Conservation (phyloP, 2,113 vertebrate genomes). For the Brachyhypopomus occidentalis region DNA sequence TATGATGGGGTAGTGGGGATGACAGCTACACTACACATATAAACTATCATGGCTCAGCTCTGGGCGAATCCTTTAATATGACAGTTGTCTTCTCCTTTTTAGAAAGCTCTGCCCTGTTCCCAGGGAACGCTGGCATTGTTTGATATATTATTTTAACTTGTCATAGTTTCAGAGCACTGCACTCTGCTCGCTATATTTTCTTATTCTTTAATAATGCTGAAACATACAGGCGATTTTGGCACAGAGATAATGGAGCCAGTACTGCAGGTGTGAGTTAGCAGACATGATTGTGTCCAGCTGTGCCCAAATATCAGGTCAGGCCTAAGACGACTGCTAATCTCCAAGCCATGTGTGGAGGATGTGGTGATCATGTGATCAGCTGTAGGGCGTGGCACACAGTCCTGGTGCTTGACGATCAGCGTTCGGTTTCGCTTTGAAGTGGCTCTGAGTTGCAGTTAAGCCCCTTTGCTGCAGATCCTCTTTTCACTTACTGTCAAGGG, state of each 20-base stretch:
- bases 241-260: not conserved
- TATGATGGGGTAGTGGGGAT: not conserved
- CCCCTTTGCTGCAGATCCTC: not conserved
- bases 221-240: not conserved
- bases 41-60: not conserved
- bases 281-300: not conserved
- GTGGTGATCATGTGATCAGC: not conserved
- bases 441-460: not conserved
- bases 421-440: not conserved
- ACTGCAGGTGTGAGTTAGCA: not conserved
- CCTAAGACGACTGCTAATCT: not conserved
- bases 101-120: not conserved
- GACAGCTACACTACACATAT: not conserved
- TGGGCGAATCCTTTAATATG: constrained; percentile 12
- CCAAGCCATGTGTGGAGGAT: not conserved
- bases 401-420: not conserved
- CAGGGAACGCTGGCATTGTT: not conserved
- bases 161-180: constrained; percentile 3
- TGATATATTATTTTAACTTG: not conserved
- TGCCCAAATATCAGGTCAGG: constrained; percentile 4
- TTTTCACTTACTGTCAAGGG: not conserved
- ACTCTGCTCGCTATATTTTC: constrained; percentile 26
- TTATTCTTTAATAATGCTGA: not conserved
- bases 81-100: not conserved
- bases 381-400: not conserved